These are phyloP conservation scores for Centrocercus urophasianus DNA, from an alignment of 2,113 vertebrate genomes.

Conservation along the genomic window DNA sequence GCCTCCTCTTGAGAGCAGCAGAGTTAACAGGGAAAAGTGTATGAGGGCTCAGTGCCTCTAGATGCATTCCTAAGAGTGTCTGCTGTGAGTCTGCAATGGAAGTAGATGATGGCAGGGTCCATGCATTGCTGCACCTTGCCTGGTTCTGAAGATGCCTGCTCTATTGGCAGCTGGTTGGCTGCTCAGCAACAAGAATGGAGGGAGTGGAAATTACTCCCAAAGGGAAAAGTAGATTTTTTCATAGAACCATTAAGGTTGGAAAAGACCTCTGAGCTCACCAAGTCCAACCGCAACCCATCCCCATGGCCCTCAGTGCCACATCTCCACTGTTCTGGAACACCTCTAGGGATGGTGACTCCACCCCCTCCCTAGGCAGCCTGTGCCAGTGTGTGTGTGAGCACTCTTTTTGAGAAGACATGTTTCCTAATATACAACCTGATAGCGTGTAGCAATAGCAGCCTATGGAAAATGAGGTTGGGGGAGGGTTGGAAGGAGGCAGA, in stretches of 20 bases:
- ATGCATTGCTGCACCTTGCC: neutral
- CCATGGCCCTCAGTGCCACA: too few species aligned
- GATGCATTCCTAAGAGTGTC: fast-evolving
- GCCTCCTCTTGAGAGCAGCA: constrained; percentile 20
- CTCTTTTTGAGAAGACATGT: too few species aligned
- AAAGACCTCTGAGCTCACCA: too few species aligned
- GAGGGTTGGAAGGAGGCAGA: neutral
- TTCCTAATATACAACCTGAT: too few species aligned
- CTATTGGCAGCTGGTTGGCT: neutral
- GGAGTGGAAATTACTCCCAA: neutral
- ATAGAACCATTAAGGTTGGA: too few species aligned
- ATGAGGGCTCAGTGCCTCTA: fast-evolving
- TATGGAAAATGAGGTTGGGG: fast-evolving
- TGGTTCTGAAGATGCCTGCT: too few species aligned
- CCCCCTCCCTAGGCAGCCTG: too few species aligned
- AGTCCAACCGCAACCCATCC: too few species aligned
- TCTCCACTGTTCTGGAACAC: too few species aligned
- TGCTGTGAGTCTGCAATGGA: neutral
- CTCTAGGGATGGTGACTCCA: too few species aligned
- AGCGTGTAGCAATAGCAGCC: neutral
- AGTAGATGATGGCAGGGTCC: neutral
- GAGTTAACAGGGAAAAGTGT: neutral
- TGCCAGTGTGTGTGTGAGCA: too few species aligned
- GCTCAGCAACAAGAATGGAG: neutral
- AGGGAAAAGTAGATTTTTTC: neutral